Evolutionary conservation across 2,797 vertebrate genomes (phyloP), one percentile per base, ranked within the genome.

Genomic region (Micrastur ruficollis): DNA sequence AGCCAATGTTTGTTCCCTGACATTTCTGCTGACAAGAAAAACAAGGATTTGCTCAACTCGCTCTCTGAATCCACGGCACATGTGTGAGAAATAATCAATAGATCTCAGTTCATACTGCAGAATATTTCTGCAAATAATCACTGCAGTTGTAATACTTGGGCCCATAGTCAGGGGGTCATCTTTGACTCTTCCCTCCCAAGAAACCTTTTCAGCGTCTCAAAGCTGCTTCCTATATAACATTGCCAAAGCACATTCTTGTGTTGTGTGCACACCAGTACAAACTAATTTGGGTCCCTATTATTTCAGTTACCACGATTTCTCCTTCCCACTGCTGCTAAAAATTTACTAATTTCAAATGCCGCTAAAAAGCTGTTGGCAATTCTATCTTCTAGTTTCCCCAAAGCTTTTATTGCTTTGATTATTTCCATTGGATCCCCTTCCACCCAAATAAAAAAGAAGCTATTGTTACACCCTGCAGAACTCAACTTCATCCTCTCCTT

Each of bases 21-120:
- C 85, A 93, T 95, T 96, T 95, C 85, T 91, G 68, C 73, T 56
- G 58, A 89, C 81, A 93, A 92, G 56, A 34, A 96, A 94, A 92
- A 74, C 71, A 93, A 86, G 88, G 90, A 87, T 95, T 95, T 94
- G 71, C 65, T 92, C 92, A 85, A 92, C 78, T 92, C 10, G 8
- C 49, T 72, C 62, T 86, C 71, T 59, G 67, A 95, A 91, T 92
- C 90, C 91, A 61, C 46, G 70, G 78, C 52, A 86, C 68, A 62
- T 27, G 42, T 63, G 44, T 78, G 62, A 95, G 75, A 92, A 94
- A 81, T 53, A 70, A 96, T 89, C 89, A 67, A 5, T 18, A 92
- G 34, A 52, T 36, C 79, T 68, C 2, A 0, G 27, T 40, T 86
- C 91, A 94, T 78, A 66, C 84, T 44, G 42, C 65, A 75, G 49